phyloP scores from a whole-genome alignment of 2,888 invertebrate species.

The Ganaspis brasiliensis region DNA sequence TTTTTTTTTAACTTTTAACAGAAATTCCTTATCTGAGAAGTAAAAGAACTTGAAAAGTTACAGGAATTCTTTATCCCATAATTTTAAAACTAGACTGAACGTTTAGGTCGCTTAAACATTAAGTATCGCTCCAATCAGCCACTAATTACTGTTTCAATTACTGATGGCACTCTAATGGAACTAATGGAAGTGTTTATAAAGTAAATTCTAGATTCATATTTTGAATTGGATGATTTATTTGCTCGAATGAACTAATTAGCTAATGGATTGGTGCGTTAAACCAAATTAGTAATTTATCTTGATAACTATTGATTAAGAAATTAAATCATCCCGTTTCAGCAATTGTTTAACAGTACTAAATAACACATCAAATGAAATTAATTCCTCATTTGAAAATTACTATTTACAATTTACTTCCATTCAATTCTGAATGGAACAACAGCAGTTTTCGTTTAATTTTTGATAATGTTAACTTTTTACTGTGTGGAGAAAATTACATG shows the following conservation, averaged over 20 bases:
- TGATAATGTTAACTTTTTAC: too few species aligned
- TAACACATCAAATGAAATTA: too few species aligned
- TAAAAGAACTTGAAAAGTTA: too few species aligned
- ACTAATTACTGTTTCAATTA: conserved; percentile 21
- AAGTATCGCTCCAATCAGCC: conserved; percentile 12
- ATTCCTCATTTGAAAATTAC: too few species aligned
- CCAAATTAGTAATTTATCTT: conserved; percentile 12
- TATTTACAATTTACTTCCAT: too few species aligned
- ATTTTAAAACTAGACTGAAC: too few species aligned
- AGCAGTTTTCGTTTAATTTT: too few species aligned
- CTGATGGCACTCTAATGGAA: conserved; percentile 23
- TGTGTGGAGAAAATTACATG: too few species aligned
- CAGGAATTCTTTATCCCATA: too few species aligned
- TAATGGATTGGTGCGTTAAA: conserved; percentile 18
- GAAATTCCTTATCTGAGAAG: too few species aligned
- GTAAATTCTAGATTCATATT: conserved; percentile 21
- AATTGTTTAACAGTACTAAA: neutral
- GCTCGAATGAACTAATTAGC: neutral
- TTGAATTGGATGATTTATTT: conserved; percentile 17
- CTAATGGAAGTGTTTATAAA: conserved; percentile 27
- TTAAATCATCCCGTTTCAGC: neutral
- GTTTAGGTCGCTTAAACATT: conserved; percentile 13
- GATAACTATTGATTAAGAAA: conserved; percentile 4
- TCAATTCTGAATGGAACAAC: too few species aligned
- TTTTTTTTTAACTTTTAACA: too few species aligned